Evolutionary conservation across 2,888 invertebrate species (phyloP), one percentile per base, ranked within the genome.

Genomic region (Bombylius discolor): DNA sequence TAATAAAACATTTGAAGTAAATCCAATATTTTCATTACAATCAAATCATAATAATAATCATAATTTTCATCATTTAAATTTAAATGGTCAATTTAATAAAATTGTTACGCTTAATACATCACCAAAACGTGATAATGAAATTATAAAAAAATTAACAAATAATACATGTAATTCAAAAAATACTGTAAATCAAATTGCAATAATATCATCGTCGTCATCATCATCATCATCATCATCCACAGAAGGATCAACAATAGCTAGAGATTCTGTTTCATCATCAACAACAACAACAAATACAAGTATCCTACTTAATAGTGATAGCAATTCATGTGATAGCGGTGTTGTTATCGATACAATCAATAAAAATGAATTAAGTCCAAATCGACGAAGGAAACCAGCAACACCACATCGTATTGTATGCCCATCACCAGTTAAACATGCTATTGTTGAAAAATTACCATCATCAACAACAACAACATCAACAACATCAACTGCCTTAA

Each of bases 331-430:
- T 58, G 74, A 74, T 61, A 74, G 73, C 62, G 74, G 74, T 12
- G 71, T 74, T 32, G 74, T 70, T 49, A 70, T 71, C 49, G 67
- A 64, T 51, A 62, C 62, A 39, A 57, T 56, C 51, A 59, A 60
- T 47, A 34, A 47, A 5, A 57, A 52, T 44, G 62, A 61, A 36
- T 59, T 59, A 45, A 61, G 61, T 33, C 62, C 63, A 23, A 62
- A 60, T 32, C 65, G 68, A 13, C 65, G 70, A 39, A 67, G 70
- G 23, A 74, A 74, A 58, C 73, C 74, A 48, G 69, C 72, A 13
- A 82, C 82, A 53, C 82, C 82, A 39, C 82, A 82, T 68, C 80
- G 82, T 61, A 82, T 82, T 66, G 77, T 73, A 33, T 72, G 73
- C 60, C 72, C 71, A 55, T 74, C 71, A 49, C 74, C 71, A 8